Percentiles rank a stretch among this genome's conserved stretches.
Conservation (phyloP, 2,113 vertebrate genomes). For the Microcebus lehilahytsara region DNA sequence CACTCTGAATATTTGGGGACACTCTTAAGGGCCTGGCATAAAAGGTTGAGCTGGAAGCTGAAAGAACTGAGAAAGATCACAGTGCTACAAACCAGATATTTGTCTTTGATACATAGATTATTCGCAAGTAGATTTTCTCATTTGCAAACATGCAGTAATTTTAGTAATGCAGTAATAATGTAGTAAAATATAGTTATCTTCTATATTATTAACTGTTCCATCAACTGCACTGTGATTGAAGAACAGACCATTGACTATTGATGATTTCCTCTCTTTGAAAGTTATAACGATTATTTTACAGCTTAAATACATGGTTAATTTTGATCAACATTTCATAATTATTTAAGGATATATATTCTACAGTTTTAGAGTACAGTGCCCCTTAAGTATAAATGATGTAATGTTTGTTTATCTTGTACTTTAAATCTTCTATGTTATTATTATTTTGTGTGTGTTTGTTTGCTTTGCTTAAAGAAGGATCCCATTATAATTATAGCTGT, state of each 20-base stretch:
- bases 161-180: not conserved
- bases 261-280: not conserved
- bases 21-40: not conserved
- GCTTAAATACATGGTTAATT: not conserved
- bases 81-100: not conserved
- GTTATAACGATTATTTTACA: not conserved
- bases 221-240: not conserved
- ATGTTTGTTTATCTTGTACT: not conserved
- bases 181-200: too few species aligned
- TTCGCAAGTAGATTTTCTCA: not conserved
- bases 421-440: not conserved
- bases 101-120: not conserved
- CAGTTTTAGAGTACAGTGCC: not conserved
- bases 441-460: not conserved
- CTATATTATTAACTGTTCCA: not conserved
- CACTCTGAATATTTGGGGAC: not conserved
- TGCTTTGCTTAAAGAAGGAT: not conserved
- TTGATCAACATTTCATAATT: not conserved
- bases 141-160: not conserved
- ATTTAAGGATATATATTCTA: not conserved
- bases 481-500: fast-evolving
- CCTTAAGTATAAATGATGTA: not conserved
- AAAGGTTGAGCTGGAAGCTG: not conserved
- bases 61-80: not conserved
- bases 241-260: not conserved